A percentile compares a stretch with the other conserved stretches of the same genome.
Conservation (phyloP, 1,140 invertebrate species). For the Atta colombica region DNA sequence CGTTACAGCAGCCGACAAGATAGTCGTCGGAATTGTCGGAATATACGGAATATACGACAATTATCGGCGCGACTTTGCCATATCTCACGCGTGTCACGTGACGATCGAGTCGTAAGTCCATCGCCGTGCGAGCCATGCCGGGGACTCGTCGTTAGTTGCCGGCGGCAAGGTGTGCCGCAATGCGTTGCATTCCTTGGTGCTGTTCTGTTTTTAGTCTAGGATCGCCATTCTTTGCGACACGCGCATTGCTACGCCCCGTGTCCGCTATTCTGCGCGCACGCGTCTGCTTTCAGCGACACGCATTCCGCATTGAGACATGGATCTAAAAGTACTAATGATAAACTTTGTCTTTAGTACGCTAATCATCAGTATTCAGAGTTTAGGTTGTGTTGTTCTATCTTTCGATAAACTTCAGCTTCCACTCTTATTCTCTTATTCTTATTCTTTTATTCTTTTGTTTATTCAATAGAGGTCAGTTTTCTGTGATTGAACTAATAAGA, state of each 20-base stretch:
- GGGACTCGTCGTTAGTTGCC: slow-evolving; percentile 61
- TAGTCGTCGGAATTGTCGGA: slow-evolving; percentile 80
- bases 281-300: slow-evolving; percentile 75
- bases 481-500: too few species aligned
- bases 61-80: slow-evolving; percentile 82
- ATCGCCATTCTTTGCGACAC: slow-evolving; percentile 85
- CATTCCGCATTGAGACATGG: slow-evolving; percentile 68
- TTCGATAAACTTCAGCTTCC: too few species aligned
- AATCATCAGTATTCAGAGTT: not conserved
- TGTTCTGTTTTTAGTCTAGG: slow-evolving; percentile 86
- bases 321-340: not conserved
- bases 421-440: too few species aligned
- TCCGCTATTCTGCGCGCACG: slow-evolving; percentile 64
- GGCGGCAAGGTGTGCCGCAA: slow-evolving; percentile 82
- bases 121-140: slow-evolving; percentile 26
- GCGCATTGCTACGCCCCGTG: slow-evolving; percentile 78
- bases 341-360: not conserved
- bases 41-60: slow-evolving; percentile 84
- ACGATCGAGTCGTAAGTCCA: slow-evolving; percentile 66
- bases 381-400: too few species aligned
- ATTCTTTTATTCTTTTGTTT: too few species aligned
- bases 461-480: too few species aligned
- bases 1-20: slow-evolving; percentile 70
- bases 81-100: slow-evolving; percentile 80
- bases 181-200: slow-evolving; percentile 83